These are phyloP conservation scores for Cataglyphis livida DNA, from an alignment of 2,888 invertebrate genomes.

Conservation along the genomic window DNA sequence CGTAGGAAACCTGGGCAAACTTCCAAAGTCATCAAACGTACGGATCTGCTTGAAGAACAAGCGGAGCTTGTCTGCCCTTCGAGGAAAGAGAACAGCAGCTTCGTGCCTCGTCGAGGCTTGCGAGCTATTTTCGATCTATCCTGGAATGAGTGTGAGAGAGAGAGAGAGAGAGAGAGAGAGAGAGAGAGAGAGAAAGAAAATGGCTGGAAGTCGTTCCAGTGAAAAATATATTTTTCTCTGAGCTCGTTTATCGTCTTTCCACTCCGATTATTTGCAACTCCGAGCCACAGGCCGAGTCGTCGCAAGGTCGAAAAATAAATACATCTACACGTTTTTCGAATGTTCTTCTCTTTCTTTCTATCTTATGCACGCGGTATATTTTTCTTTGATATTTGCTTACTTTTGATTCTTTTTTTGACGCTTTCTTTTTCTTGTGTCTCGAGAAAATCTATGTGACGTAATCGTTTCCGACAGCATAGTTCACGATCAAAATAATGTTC, in stretches of 20 bases:
- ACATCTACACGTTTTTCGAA: conserved; percentile 43
- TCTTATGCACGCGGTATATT: conserved; percentile 6
- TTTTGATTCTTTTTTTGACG: conserved; percentile 12
- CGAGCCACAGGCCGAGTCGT: conserved; percentile 17
- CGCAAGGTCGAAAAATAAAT: conserved; percentile 52
- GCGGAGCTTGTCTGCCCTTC: conserved; percentile 2
- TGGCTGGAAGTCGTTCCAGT: conserved; percentile 29
- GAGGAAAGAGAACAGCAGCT: conserved; percentile 16
- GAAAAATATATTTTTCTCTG: conserved; percentile 49
- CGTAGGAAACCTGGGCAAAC: conserved; percentile 65
- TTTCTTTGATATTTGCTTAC: conserved; percentile 14
- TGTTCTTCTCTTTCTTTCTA: conserved; percentile 30
- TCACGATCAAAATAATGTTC: conserved; percentile 5
- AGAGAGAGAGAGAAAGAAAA: not conserved
- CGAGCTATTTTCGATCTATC: conserved; percentile 59
- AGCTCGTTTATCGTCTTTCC: conserved; percentile 50
- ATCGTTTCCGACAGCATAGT: conserved; percentile 4
- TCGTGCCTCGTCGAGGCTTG: conserved; percentile 21
- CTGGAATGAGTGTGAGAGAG: conserved; percentile 13
- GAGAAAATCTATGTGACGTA: not conserved
- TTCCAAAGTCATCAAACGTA: conserved; percentile 60
- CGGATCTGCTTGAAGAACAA: conserved; percentile 46
- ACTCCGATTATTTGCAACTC: conserved; percentile 51
- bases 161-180: no score
- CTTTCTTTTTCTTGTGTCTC: not conserved